Evolutionary conservation across 2,797 vertebrate genomes (phyloP).

Genomic region (Chanos chanos): DNA sequence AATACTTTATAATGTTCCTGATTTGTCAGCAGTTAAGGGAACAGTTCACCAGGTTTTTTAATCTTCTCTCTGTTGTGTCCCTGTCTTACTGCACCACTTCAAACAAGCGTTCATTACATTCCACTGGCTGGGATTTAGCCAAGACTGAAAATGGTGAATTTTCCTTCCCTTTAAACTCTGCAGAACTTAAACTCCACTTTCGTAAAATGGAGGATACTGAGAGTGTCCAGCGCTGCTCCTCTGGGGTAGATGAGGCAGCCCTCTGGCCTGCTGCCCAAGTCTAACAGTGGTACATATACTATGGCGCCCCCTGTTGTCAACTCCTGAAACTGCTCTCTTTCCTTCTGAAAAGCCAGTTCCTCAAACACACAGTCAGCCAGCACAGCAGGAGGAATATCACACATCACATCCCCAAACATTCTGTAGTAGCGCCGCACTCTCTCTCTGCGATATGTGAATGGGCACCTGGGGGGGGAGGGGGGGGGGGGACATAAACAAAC

Average conservation of each 20-base stretch:
- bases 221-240: constrained; percentile 55
- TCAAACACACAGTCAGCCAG: constrained; percentile 74
- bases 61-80: too few species aligned
- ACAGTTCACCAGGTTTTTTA: too few species aligned
- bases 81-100: too few species aligned
- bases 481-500: too few species aligned
- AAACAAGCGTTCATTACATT: too few species aligned
- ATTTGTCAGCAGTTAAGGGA: too few species aligned
- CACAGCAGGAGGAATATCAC: constrained; percentile 52
- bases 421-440: background rate
- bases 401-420: constrained; percentile 58
- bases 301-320: constrained; percentile 72
- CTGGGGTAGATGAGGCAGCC: constrained; percentile 71
- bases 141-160: background rate
- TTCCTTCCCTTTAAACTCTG: background rate
- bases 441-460: fast-evolving
- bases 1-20: too few species aligned
- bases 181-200: too few species aligned
- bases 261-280: background rate
- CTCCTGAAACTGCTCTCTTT: constrained; percentile 65
- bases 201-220: constrained; percentile 75
- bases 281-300: constrained; percentile 53
- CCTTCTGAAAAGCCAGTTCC: constrained; percentile 73
- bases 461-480: constrained; percentile 62
- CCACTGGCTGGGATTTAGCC: too few species aligned